These are phyloP conservation scores for Hirundichthys speculiger DNA, from an alignment of 2,113 vertebrate genomes.

Conservation along the genomic window DNA sequence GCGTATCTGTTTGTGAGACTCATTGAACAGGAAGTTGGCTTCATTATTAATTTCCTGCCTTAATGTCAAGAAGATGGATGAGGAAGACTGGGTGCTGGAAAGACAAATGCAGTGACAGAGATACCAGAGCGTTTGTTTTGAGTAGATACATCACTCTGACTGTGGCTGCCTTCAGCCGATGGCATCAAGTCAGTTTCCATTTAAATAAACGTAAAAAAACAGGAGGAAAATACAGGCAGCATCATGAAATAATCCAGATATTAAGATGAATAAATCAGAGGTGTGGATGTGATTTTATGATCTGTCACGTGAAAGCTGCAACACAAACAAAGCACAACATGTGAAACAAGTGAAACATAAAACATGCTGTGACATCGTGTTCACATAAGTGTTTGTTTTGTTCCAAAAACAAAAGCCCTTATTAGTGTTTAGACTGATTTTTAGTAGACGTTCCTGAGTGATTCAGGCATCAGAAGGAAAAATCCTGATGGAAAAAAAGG, in stretches of 20 bases:
- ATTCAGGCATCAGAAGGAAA: too few relatives aligned
- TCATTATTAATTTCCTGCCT: slow-evolving; percentile 73
- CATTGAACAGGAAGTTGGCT: slow-evolving; percentile 63
- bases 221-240: not conserved
- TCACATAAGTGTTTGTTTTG: too few relatives aligned
- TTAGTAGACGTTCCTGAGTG: too few relatives aligned
- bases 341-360: too few relatives aligned
- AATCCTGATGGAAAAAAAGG: too few relatives aligned
- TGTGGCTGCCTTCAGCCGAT: slow-evolving; percentile 26
- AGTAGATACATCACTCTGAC: slow-evolving; percentile 36
- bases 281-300: too few relatives aligned
- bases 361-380: too few relatives aligned
- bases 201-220: slow-evolving; percentile 1
- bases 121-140: slow-evolving; percentile 34
- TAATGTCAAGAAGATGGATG: slow-evolving; percentile 61
- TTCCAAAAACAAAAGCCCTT: too few relatives aligned
- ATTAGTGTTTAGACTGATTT: too few relatives aligned
- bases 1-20: slow-evolving; percentile 35
- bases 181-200: slow-evolving; percentile 29
- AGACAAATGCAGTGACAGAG: slow-evolving; percentile 53
- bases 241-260: slow-evolving; percentile 5
- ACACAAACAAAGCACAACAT: not conserved
- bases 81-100: slow-evolving; percentile 40
- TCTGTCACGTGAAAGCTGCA: not conserved
- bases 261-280: not conserved